A percentile compares a stretch with the other conserved stretches of the same genome.
These are phyloP conservation scores for cat (Felis catus) DNA, from an alignment of 2,113 vertebrate genomes.

Conservation along the genomic window DNA sequence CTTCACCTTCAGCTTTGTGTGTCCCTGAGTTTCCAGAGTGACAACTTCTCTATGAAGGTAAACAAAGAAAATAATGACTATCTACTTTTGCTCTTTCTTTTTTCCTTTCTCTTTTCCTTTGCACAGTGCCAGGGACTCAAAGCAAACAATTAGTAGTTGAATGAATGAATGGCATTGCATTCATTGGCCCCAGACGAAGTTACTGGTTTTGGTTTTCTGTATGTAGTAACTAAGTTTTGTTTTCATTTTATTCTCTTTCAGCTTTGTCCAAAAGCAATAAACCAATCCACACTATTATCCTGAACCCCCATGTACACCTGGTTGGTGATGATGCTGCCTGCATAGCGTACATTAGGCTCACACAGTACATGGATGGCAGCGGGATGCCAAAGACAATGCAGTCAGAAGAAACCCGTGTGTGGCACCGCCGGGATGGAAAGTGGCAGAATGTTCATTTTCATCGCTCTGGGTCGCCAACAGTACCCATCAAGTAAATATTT, in stretches of 20 bases:
- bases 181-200: not conserved
- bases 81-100: not conserved
- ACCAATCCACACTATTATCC: constrained; percentile 96
- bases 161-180: not conserved
- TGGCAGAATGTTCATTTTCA: constrained; percentile 99
- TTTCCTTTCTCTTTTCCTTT: not conserved
- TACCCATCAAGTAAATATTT: constrained; percentile 92
- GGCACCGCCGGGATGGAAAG: constrained; percentile 97
- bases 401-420: constrained; percentile 96
- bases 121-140: no score
- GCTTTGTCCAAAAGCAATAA: constrained; percentile 94
- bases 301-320: constrained; percentile 97
- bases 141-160: not conserved
- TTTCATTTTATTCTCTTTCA: constrained; percentile 74
- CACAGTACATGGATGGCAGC: constrained; percentile 93
- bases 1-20: not conserved
- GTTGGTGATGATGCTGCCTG: constrained; percentile 97
- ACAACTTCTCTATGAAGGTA: not conserved
- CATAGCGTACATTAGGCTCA: constrained; percentile 96
- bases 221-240: accelerated
- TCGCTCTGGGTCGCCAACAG: constrained; percentile 95
- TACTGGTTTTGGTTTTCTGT: not conserved
- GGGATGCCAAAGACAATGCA: constrained; percentile 97
- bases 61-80: not conserved
- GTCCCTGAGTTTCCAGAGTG: not conserved